Conservation (phyloP, 1,140 invertebrate genomes). For the Brachionus paranguensis region DNA sequence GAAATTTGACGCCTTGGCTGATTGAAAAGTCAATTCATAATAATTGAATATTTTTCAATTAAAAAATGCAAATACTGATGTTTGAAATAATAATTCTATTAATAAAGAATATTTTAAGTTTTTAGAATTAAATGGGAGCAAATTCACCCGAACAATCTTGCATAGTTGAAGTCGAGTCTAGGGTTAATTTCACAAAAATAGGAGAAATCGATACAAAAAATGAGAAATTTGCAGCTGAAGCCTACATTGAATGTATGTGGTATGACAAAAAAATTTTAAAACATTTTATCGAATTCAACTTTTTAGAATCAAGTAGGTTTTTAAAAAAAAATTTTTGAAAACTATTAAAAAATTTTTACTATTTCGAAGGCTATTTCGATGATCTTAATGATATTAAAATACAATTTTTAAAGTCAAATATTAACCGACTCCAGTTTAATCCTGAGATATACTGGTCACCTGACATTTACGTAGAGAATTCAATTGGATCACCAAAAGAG, state of each 20-base stretch:
- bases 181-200: conserved; percentile 41
- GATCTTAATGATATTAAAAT: conserved; percentile 25
- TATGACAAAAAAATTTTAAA: background rate
- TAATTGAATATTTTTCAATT: background rate
- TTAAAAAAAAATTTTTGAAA: background rate
- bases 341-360: background rate
- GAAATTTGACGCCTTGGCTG: background rate
- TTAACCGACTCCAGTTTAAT: background rate
- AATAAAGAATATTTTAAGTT: background rate
- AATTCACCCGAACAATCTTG: background rate
- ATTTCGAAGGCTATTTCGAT: background rate
- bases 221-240: conserved; percentile 41
- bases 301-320: background rate
- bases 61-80: background rate
- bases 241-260: conserved; percentile 41
- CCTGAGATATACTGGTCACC: conserved; percentile 14
- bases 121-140: background rate
- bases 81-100: background rate
- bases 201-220: conserved; percentile 43
- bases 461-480: conserved; percentile 13
- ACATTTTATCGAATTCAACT: conserved; percentile 15
- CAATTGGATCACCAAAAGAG: conserved; percentile 23
- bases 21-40: background rate
- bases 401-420: background rate
- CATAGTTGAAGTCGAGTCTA: background rate